These are phyloP conservation scores for Pyrgilauda ruficollis DNA, from an alignment of 2,113 vertebrate genomes.

Conservation along the genomic window DNA sequence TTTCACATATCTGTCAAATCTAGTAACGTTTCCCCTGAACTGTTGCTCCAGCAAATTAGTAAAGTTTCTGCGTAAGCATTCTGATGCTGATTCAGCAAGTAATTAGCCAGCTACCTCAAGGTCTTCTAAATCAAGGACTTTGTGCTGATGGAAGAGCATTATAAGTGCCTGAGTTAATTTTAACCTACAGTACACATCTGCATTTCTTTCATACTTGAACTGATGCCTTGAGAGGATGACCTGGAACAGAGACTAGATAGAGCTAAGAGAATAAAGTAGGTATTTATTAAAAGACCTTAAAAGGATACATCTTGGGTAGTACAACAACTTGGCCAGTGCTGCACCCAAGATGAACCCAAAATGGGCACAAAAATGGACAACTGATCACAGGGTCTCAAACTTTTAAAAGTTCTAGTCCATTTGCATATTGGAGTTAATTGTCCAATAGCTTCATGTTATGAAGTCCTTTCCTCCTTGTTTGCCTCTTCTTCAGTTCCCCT, in stretches of 20 bases:
- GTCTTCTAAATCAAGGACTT: constrained; percentile 3
- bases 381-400: neutral
- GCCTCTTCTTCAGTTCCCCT: neutral
- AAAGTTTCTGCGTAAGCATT: neutral
- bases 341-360: neutral
- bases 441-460: neutral
- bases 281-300: neutral
- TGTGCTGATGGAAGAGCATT: neutral
- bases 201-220: neutral
- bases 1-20: neutral
- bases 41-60: neutral
- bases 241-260: neutral
- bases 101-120: neutral
- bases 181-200: neutral
- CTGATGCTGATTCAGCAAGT: neutral
- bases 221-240: neutral
- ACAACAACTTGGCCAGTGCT: neutral
- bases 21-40: neutral
- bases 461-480: neutral
- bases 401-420: neutral
- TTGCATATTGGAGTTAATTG: neutral
- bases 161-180: neutral
- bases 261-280: neutral
- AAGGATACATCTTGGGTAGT: neutral
- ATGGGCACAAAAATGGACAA: neutral